A percentile compares a stretch with the other conserved stretches of the same genome.
These are phyloP conservation scores for Labrus mixtus DNA, from an alignment of 2,113 vertebrate genomes.

Conservation along the genomic window DNA sequence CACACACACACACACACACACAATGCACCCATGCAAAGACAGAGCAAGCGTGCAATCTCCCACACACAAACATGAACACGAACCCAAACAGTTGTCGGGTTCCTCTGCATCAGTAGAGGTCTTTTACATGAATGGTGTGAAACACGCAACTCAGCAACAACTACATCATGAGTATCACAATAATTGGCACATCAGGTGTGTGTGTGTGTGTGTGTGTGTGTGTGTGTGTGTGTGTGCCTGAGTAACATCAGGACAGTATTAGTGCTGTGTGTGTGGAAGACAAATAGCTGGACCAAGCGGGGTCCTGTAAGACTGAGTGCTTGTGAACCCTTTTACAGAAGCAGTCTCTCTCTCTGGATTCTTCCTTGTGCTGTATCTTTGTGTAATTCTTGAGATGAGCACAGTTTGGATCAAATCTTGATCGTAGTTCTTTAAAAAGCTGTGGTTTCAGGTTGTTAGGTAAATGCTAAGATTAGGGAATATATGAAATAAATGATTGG, in stretches of 20 bases:
- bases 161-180: constrained; percentile 43
- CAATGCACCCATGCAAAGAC: constrained; percentile 41
- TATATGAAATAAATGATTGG: too few relatives aligned
- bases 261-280: constrained; percentile 26
- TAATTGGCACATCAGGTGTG: constrained; percentile 23
- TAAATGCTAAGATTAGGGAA: neutral
- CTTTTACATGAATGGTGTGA: constrained; percentile 30
- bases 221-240: constrained; percentile 4
- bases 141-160: constrained; percentile 26
- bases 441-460: too few relatives aligned
- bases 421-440: too few relatives aligned
- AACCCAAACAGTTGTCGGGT: constrained; percentile 4
- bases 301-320: neutral
- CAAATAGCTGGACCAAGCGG: constrained; percentile 15
- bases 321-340: neutral
- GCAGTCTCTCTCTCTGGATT: neutral
- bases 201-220: constrained; percentile 16
- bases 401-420: neutral
- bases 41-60: constrained; percentile 5
- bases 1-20: constrained; percentile 29
- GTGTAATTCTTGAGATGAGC: neutral
- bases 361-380: too few relatives aligned
- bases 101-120: neutral
- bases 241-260: constrained; percentile 16
- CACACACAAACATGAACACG: constrained; percentile 7